phyloP scores from a whole-genome alignment of 2,113 vertebrate species.

The Callorhinus ursinus region DNA sequence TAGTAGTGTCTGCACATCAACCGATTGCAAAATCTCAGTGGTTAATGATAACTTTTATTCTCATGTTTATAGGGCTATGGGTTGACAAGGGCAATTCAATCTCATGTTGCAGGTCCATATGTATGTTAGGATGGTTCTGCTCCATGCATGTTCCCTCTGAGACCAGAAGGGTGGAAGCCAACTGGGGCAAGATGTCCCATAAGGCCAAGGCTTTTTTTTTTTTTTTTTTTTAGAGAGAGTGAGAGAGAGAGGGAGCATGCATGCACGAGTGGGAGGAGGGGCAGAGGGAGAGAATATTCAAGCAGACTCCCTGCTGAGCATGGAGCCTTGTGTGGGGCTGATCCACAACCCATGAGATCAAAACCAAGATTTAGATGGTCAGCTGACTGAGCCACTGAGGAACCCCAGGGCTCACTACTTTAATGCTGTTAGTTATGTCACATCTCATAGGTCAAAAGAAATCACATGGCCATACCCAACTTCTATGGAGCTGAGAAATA shows the following conservation, averaged over 20 bases:
- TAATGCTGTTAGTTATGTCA: not conserved
- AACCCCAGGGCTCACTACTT: not conserved
- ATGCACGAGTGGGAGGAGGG: not conserved
- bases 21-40: not conserved
- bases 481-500: not conserved
- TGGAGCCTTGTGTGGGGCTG: not conserved
- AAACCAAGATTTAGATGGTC: not conserved
- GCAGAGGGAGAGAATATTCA: not conserved
- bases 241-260: too few species aligned
- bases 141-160: not conserved
- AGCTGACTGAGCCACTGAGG: not conserved
- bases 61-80: not conserved
- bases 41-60: not conserved
- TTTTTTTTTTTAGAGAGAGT: not conserved
- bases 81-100: not conserved
- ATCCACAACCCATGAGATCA: not conserved
- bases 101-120: not conserved
- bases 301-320: not conserved
- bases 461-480: not conserved
- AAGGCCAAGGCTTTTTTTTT: not conserved
- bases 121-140: not conserved
- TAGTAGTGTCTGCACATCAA: not conserved
- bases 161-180: not conserved
- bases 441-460: not conserved
- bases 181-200: rapidly evolving